Evolutionary conservation across 2,113 vertebrate species (phyloP).

Genomic region (Cyphomyrus plagiostoma): DNA sequence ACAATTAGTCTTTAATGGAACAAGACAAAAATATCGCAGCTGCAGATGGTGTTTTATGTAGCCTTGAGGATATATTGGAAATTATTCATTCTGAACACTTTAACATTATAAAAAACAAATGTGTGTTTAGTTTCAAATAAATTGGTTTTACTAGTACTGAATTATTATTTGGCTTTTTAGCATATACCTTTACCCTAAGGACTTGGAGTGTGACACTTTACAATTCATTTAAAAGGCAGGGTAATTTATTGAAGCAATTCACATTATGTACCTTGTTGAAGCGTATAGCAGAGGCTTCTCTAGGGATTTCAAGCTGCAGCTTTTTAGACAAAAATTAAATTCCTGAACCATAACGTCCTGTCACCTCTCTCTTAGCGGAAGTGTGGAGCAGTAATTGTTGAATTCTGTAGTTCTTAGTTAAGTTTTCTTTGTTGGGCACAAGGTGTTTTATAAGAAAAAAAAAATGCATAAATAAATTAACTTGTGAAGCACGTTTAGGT

Average conservation of each 20-base stretch:
- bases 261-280: slow-evolving; percentile 12
- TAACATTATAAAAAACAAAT: slow-evolving; percentile 13
- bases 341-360: neutral
- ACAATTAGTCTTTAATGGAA: slow-evolving; percentile 10
- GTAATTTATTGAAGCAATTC: slow-evolving; percentile 14
- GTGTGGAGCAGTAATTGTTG: neutral
- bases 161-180: slow-evolving; percentile 7
- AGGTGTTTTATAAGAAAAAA: neutral
- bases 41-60: neutral
- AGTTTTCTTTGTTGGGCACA: neutral
- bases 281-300: slow-evolving; percentile 2
- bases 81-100: neutral
- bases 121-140: neutral
- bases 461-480: neutral
- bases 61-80: neutral
- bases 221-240: neutral
- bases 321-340: slow-evolving; percentile 10
- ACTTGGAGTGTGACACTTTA: neutral
- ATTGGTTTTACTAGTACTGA: slow-evolving; percentile 1
- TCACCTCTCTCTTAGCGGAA: neutral
- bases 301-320: neutral
- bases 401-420: neutral
- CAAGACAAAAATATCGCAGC: neutral
- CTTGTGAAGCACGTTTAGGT: neutral
- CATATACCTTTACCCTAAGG: neutral